Percentiles rank a stretch among this genome's conserved stretches.
phyloP scores from a whole-genome alignment of 1,140 invertebrate species.

The Diabrotica undecimpunctata region DNA sequence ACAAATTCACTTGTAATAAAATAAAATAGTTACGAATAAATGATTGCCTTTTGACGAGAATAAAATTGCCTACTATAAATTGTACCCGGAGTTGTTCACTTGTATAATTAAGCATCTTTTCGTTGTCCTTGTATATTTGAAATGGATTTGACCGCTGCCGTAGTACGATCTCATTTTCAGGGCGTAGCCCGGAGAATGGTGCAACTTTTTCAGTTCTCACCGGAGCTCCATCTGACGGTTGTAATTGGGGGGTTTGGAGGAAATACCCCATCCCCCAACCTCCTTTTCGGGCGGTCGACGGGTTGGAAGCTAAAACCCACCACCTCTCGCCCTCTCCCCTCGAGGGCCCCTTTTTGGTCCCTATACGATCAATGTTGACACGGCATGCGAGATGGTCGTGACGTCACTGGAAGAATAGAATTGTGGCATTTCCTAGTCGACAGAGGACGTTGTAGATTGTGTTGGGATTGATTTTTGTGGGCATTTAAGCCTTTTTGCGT shows the following conservation, averaged over 20 bases:
- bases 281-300: slow-evolving; percentile 1
- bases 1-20: too few relatives aligned
- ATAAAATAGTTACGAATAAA: too few relatives aligned
- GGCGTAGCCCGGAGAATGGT: slow-evolving; percentile 21
- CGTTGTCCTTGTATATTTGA: neutral
- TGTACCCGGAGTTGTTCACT: too few relatives aligned
- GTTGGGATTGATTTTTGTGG: neutral
- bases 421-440: slow-evolving; percentile 1
- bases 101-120: too few relatives aligned
- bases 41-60: too few relatives aligned
- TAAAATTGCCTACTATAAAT: too few relatives aligned
- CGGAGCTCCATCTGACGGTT: slow-evolving; percentile 29
- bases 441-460: slow-evolving; percentile 15
- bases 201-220: slow-evolving; percentile 31
- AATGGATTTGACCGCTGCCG: neutral
- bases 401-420: slow-evolving; percentile 13
- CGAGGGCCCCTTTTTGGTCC: slow-evolving; percentile 20
- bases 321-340: neutral
- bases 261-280: neutral
- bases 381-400: slow-evolving; percentile 29
- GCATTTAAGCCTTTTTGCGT: too few relatives aligned
- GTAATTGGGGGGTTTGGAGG: slow-evolving; percentile 28
- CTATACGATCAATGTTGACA: slow-evolving; percentile 30
- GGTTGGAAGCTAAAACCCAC: neutral
- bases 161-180: neutral